A percentile compares a stretch with the other conserved stretches of the same genome.
These are phyloP conservation scores for Pipistrellus pygmaeus DNA, from an alignment of 2,797 vertebrate species.

Conservation along the genomic window DNA sequence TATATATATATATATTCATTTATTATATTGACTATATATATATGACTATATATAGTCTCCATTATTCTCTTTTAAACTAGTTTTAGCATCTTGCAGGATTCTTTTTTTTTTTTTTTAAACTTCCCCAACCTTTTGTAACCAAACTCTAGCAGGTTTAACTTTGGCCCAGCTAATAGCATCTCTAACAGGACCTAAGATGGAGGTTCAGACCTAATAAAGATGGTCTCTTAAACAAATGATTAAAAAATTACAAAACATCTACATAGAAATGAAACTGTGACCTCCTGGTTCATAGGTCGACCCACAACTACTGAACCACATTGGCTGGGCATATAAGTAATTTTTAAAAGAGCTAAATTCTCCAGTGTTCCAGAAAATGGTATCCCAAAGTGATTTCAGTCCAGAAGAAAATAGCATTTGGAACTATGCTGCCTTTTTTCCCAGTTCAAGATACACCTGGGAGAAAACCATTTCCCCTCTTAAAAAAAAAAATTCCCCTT, in stretches of 20 bases:
- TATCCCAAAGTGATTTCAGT: background rate
- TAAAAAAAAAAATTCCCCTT: too few species aligned
- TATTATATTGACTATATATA: background rate
- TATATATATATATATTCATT: background rate
- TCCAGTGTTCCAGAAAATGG: conserved; percentile 4
- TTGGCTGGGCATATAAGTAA: background rate
- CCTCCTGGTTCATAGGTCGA: too few species aligned
- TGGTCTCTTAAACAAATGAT: background rate
- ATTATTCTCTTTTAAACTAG: background rate
- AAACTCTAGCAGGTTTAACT: background rate
- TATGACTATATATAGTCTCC: background rate
- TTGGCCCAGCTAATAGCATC: background rate
- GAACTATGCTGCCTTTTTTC: too few species aligned
- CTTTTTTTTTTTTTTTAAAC: background rate
- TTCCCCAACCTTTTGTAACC: conserved; percentile 69
- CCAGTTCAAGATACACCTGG: background rate
- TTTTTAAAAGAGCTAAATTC: background rate
- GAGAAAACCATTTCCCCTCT: too few species aligned
- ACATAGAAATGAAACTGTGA: too few species aligned
- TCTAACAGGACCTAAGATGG: background rate
- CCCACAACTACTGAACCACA: too few species aligned
- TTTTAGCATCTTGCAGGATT: background rate
- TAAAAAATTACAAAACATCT: background rate
- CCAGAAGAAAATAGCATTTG: background rate
- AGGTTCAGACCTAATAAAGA: background rate